A percentile compares a stretch with the other conserved stretches of the same genome.
phyloP scores from a whole-genome alignment of 53 echinoderm and acorn worm genomes.

The Zoroaster sp. region DNA sequence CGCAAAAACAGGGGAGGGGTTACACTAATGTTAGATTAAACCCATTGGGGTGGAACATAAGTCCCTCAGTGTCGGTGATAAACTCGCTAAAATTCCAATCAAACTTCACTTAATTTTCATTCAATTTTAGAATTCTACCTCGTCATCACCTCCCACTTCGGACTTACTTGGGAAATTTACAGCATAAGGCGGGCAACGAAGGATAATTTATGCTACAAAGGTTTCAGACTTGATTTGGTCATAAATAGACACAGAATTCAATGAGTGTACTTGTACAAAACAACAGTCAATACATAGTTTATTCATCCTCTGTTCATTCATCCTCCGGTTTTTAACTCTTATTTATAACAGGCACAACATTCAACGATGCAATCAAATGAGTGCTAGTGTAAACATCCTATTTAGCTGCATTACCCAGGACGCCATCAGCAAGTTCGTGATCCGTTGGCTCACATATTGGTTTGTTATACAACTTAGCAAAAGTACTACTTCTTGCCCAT shows the following conservation, averaged over 20 bases:
- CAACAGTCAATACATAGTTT: neutral
- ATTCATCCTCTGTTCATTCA: neutral
- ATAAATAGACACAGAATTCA: too few species aligned
- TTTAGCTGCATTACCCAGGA: neutral
- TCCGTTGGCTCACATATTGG: neutral
- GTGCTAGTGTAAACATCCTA: neutral
- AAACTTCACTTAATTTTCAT: neutral
- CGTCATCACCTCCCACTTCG: neutral
- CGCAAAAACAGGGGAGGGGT: too few species aligned
- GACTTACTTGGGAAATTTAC: neutral
- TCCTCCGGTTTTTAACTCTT: neutral
- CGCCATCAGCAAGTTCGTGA: neutral
- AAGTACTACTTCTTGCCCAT: neutral
- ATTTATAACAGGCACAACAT: neutral
- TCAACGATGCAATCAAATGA: neutral
- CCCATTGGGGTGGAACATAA: neutral
- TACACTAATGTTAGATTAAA: too few species aligned
- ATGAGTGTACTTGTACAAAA: neutral
- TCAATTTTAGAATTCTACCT: neutral
- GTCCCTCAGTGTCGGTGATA: neutral
- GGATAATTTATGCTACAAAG: too few species aligned
- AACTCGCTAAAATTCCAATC: neutral
- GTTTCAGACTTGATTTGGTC: too few species aligned
- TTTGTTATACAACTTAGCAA: conserved; percentile 22
- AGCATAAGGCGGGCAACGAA: neutral